Percentiles rank a stretch among this genome's conserved stretches.
These are phyloP conservation scores for Petrocephalus zakoni DNA, from an alignment of 2,113 vertebrate genomes.

Conservation along the genomic window DNA sequence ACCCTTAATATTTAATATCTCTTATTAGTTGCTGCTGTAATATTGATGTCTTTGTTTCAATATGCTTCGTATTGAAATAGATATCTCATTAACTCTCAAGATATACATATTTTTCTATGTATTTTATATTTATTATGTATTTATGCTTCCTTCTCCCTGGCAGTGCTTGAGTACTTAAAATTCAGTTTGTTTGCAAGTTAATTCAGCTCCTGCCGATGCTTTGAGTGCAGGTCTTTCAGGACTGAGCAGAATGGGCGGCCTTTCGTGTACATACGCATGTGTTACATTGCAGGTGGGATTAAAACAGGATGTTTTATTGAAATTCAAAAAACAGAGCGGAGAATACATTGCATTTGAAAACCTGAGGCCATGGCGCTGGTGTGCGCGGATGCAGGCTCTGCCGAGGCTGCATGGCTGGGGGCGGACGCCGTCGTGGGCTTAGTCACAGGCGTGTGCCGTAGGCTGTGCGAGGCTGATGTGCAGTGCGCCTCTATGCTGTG, in stretches of 20 bases:
- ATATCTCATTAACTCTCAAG: neutral
- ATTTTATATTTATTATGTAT: neutral
- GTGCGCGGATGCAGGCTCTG: neutral
- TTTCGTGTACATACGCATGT: neutral
- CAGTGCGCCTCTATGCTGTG: neutral
- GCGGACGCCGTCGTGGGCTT: no score
- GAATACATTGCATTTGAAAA: neutral
- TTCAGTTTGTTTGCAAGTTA: neutral
- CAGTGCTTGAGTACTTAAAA: neutral
- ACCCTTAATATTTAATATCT: neutral
- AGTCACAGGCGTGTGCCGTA: neutral
- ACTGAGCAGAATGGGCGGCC: neutral
- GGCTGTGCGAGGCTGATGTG: neutral
- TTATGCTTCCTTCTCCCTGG: neutral
- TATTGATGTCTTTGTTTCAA: neutral
- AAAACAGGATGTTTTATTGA: neutral
- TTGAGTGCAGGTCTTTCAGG: neutral
- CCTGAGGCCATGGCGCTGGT: neutral
- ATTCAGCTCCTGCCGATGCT: neutral
- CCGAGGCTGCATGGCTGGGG: neutral
- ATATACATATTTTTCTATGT: neutral
- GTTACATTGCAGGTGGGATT: neutral
- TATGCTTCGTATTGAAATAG: neutral
- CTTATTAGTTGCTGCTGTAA: neutral
- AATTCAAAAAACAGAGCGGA: neutral